phyloP scores from a whole-genome alignment of 2,797 vertebrate species.

The Psittacula echo region DNA sequence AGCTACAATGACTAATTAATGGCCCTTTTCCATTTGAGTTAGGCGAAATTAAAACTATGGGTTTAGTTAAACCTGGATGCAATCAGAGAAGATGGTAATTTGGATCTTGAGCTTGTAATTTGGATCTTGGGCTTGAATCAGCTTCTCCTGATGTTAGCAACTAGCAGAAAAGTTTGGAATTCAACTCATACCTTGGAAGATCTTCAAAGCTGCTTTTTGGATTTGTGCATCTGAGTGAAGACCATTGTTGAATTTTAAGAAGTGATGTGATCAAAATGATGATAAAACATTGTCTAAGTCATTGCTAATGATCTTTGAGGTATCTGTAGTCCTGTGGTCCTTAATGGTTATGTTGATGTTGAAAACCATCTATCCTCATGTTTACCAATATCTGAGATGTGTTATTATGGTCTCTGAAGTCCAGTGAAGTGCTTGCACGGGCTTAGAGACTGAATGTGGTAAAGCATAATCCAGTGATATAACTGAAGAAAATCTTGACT shows the following conservation, averaged over 20 bases:
- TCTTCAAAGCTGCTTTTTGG: background rate
- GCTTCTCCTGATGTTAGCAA: background rate
- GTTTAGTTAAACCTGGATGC: background rate
- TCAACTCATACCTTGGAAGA: background rate
- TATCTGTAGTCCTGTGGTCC: background rate
- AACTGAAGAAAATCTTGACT: background rate
- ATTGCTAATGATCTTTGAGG: background rate
- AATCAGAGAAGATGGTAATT: background rate
- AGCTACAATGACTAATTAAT: background rate
- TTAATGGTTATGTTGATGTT: background rate
- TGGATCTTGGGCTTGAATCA: background rate
- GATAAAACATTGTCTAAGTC: background rate
- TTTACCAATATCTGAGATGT: background rate
- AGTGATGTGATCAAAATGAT: background rate
- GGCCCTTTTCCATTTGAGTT: background rate
- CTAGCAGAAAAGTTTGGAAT: background rate
- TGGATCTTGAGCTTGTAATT: background rate
- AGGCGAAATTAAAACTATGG: background rate
- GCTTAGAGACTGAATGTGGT: background rate
- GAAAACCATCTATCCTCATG: background rate
- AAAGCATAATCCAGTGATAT: background rate
- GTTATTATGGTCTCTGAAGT: background rate
- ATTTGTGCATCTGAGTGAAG: background rate
- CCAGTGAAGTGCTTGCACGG: background rate
- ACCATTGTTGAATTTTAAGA: background rate